These are phyloP conservation scores for Rhincodon typus DNA, from an alignment of 2,797 vertebrate species.

Conservation along the genomic window DNA sequence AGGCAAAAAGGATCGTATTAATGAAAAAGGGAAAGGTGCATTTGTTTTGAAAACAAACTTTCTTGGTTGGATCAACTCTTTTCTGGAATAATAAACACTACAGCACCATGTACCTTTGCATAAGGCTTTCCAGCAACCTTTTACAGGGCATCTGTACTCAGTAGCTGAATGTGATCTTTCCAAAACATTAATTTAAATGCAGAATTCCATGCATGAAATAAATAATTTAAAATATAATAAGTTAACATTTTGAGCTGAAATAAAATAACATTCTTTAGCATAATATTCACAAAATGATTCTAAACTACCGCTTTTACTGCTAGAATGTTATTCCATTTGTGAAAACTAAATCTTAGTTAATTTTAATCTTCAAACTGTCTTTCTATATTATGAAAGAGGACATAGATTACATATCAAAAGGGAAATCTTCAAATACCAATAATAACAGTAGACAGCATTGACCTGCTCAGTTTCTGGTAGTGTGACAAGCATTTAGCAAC, in stretches of 20 bases:
- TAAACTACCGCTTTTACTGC: background rate
- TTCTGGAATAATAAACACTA: background rate
- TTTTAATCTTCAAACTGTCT: too few relatives aligned
- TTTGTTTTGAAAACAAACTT: background rate
- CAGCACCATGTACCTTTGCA: too few relatives aligned
- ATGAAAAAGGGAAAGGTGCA: background rate
- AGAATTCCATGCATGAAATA: background rate
- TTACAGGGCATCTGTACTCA: background rate
- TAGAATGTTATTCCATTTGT: background rate
- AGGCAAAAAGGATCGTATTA: background rate
- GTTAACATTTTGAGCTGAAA: slow-evolving; percentile 7
- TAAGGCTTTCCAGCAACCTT: too few relatives aligned
- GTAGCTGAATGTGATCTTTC: background rate
- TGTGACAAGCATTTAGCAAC: background rate
- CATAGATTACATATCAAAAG: background rate
- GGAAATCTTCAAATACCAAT: background rate
- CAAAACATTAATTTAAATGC: background rate
- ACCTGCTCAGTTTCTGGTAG: background rate
- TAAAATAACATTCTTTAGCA: background rate
- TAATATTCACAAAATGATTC: background rate
- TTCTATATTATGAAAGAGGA: background rate
- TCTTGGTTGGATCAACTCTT: background rate
- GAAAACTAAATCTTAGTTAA: background rate
- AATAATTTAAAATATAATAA: background rate
- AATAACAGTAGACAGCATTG: background rate